These are phyloP conservation scores for Hoplodrina blanda DNA, from an alignment of 2,888 invertebrate species.

Conservation along the genomic window DNA sequence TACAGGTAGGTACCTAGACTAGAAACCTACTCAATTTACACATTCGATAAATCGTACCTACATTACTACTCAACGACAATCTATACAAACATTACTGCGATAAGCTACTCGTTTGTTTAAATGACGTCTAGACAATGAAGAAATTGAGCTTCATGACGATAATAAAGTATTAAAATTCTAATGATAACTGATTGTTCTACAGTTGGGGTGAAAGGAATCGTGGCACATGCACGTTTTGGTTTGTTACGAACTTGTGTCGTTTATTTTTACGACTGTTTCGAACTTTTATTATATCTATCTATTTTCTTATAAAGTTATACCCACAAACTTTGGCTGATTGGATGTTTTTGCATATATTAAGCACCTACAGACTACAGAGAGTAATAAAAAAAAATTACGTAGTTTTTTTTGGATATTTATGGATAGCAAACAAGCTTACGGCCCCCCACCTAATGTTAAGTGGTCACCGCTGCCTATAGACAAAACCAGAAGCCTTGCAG, in stretches of 20 bases:
- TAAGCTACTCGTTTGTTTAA: constrained; percentile 60
- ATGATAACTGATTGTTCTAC: constrained; percentile 45
- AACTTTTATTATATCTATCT: constrained; percentile 29
- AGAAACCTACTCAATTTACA: constrained; percentile 30
- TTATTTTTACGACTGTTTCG: constrained; percentile 50
- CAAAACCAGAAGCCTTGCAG: no score
- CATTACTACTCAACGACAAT: constrained; percentile 13
- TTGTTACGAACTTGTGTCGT: constrained; percentile 42
- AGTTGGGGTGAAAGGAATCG: constrained; percentile 30
- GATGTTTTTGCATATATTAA: constrained; percentile 17
- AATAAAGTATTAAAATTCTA: constrained; percentile 39
- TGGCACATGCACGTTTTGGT: constrained; percentile 19
- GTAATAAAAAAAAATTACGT: no score
- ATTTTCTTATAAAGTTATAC: constrained; percentile 22
- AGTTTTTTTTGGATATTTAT: no score
- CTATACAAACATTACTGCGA: constrained; percentile 49
- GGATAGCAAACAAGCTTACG: no score
- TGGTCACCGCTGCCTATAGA: no score
- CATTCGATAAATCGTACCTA: constrained; percentile 28
- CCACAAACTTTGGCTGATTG: constrained; percentile 28
- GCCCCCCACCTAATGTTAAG: no score
- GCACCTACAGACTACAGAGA: not conserved
- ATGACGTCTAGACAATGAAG: constrained; percentile 64
- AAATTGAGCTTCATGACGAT: constrained; percentile 27
- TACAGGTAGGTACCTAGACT: constrained; percentile 4